phyloP scores from a whole-genome alignment of 1,140 invertebrate species.

The Cyclargus thomasi region DNA sequence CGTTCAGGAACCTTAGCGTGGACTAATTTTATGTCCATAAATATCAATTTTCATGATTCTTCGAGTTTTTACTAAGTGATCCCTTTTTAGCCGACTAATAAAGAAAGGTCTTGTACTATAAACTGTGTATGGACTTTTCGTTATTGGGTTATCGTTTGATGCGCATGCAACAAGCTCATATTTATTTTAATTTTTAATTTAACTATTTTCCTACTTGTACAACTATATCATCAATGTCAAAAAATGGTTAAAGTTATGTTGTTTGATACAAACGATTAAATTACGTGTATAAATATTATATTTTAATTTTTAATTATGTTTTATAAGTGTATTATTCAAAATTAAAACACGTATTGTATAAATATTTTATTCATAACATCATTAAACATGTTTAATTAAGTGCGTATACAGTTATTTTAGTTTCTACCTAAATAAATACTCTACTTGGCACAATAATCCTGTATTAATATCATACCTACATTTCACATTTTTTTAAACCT shows the following conservation, averaged over 20 bases:
- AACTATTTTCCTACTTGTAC: no score
- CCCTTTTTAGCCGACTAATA: no score
- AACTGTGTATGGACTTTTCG: no score
- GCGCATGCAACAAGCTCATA: no score
- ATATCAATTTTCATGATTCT: background rate
- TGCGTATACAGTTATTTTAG: background rate
- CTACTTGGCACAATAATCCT: background rate
- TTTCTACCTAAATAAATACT: background rate
- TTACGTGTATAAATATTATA: no score
- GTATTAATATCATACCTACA: background rate
- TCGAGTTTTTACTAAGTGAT: no score
- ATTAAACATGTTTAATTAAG: background rate
- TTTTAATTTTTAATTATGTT: background rate
- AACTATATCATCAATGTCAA: no score
- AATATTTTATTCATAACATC: constrained; percentile 4
- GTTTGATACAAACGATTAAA: no score
- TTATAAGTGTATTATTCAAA: background rate
- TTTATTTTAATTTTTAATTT: no score
- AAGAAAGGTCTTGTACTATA: no score
- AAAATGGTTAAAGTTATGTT: no score
- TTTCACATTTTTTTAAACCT: background rate
- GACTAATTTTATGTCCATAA: constrained; percentile 27
- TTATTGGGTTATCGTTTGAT: no score
- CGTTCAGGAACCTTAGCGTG: constrained; percentile 38
- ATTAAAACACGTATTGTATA: background rate